Base-by-base conservation (phyloP, 2,797 vertebrate species). In the Platyrinchus mystaceus region DNA sequence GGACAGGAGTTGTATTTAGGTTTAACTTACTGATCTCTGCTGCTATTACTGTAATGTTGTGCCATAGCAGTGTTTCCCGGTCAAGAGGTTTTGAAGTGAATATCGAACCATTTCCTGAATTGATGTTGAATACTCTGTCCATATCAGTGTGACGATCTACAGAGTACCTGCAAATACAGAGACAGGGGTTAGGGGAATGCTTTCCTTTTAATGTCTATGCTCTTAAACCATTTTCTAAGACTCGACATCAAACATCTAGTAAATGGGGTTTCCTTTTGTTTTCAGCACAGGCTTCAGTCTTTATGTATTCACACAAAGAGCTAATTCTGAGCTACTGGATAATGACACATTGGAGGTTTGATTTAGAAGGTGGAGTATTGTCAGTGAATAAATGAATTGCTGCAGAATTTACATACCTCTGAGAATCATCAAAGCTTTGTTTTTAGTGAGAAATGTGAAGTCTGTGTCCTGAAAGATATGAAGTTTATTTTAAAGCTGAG, bases 121-220 rank as follows among this genome's bases (percentile, higher is more conserved):
- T 98, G 89, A 99, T 97, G 97, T 99, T 99, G 98, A 99, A 99
- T 94, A 99, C 97, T 87, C 99, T 97, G 98, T 99, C 99, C 99
- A 99, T 98, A 97, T 99, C 99, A 3, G 99, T 99, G 91, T 98
- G 98, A 21, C 99, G 98, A 97, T 99, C 99, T 52, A 99, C 98
- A 58, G 99, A 98, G 97, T 99, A 99, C 97, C 99, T 99, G 98
- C 86, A 98, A 97, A 93, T 44, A 89, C 66, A 97, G 93, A 95
- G 60, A 90, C 8, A 78, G 32, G 58, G 62, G 87, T 97, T 96
- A 96, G 88, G 75, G 88, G 34, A 69, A 90, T 39, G 30, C 32
- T 92, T 95, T 92, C 32, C 43, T 94, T 95, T 79, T 67, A 89
- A 73, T 90, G 94, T 89, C 67, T 88, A 1, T 80, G 21, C 63